Percentiles rank a stretch among this genome's conserved stretches.
Evolutionary conservation across 1,140 invertebrate genomes (phyloP).

Genomic region (Lamellibrachia luymesi): DNA sequence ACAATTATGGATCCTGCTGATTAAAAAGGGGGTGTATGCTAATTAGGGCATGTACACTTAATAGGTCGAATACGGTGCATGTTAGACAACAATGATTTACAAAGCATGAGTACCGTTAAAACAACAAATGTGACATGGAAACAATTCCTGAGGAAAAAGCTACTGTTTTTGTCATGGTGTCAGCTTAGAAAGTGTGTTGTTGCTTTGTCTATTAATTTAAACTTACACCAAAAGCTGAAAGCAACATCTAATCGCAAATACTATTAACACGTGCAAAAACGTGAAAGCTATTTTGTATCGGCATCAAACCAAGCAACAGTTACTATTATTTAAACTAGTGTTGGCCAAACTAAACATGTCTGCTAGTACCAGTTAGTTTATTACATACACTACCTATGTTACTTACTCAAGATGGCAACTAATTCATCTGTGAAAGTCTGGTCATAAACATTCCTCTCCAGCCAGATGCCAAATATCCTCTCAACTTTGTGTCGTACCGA

Average conservation of each 20-base stretch:
- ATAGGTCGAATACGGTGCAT: too few relatives aligned
- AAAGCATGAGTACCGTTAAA: too few relatives aligned
- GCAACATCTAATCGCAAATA: background rate
- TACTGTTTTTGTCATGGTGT: background rate
- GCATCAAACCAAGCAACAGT: background rate
- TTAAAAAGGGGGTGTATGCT: too few relatives aligned
- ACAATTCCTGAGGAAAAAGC: too few relatives aligned
- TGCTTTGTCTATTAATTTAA: background rate
- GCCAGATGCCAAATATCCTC: conserved; percentile 91
- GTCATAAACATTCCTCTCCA: conserved; percentile 83
- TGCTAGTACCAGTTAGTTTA: background rate
- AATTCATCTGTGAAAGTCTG: conserved; percentile 82
- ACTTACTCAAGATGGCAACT: conserved; percentile 55
- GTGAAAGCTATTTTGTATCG: background rate
- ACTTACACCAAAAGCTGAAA: background rate
- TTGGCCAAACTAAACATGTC: background rate
- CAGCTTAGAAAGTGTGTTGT: background rate
- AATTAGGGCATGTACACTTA: too few relatives aligned
- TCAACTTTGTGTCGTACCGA: conserved; percentile 81
- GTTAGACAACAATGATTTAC: too few relatives aligned
- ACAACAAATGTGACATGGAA: too few relatives aligned
- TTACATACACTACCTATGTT: background rate
- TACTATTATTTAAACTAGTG: too few relatives aligned
- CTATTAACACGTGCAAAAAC: background rate
- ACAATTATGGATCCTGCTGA: too few relatives aligned